Evolutionary conservation across 1,140 invertebrate species (phyloP).

Genomic region (Conus ventricosus): DNA sequence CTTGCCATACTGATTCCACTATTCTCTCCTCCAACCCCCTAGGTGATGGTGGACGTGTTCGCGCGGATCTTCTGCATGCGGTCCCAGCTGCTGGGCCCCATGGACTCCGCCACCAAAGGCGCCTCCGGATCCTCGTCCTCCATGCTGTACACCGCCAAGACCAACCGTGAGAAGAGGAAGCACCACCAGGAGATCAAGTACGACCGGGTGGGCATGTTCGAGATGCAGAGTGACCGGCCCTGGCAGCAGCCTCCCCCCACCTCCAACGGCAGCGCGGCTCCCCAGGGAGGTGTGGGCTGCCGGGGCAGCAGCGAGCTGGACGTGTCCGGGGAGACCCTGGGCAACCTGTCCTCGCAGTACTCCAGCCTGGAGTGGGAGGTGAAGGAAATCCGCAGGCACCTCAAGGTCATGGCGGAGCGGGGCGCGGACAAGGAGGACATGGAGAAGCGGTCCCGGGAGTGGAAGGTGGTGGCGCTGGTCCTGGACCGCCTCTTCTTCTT

Average conservation of each 20-base stretch:
- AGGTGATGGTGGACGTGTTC: constrained; percentile 70
- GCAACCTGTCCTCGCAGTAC: constrained; percentile 35
- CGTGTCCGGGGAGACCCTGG: constrained; percentile 23
- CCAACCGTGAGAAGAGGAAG: constrained; percentile 47
- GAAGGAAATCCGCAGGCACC: constrained; percentile 63
- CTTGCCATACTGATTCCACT: neutral
- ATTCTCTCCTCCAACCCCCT: constrained; percentile 22
- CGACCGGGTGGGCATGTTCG: constrained; percentile 54
- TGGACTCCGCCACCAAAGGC: neutral
- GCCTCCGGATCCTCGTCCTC: neutral
- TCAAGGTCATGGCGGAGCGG: constrained; percentile 59
- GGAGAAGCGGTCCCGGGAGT: constrained; percentile 68
- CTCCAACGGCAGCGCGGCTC: constrained; percentile 30
- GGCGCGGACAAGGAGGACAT: constrained; percentile 58
- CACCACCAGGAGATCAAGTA: constrained; percentile 54
- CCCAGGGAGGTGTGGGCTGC: neutral
- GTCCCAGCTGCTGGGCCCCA: constrained; percentile 57
- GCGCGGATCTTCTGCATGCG: constrained; percentile 71
- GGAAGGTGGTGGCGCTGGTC: constrained; percentile 71
- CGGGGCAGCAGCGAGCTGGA: constrained; percentile 29
- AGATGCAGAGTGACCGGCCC: constrained; percentile 58
- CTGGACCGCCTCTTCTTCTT: constrained; percentile 73
- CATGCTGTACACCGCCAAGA: constrained; percentile 36
- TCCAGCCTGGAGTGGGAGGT: constrained; percentile 65
- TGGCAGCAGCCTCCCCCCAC: constrained; percentile 39